Evolutionary conservation across 2,113 vertebrate species (phyloP).

Genomic region (Cepphus grylle): DNA sequence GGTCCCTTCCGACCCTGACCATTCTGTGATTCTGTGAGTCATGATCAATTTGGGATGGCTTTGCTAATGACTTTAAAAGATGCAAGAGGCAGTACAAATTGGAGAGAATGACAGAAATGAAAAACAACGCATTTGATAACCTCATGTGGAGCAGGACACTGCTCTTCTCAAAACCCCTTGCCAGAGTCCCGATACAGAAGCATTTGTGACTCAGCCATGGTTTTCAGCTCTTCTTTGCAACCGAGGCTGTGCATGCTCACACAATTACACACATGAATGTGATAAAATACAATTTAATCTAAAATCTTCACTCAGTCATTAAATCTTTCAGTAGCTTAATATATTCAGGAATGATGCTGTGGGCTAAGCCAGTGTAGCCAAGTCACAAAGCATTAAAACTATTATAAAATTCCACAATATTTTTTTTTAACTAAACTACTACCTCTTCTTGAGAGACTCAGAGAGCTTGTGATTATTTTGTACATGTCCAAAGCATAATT

Average conservation of each 20-base stretch:
- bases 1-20: too few relatives aligned
- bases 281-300: slow-evolving; percentile 57
- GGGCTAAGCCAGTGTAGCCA: slow-evolving; percentile 27
- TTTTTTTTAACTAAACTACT: not conserved
- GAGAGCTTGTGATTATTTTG: not conserved
- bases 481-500: not conserved
- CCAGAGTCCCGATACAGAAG: not conserved
- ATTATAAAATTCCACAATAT: slow-evolving; percentile 15
- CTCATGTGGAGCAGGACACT: not conserved
- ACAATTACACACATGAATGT: slow-evolving; percentile 21
- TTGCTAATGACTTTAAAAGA: not conserved
- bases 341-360: slow-evolving; percentile 65
- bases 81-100: not conserved
- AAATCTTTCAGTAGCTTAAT: slow-evolving; percentile 57
- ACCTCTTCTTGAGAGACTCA: not conserved
- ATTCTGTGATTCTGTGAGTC: not conserved
- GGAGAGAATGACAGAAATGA: not conserved
- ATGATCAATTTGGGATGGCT: not conserved
- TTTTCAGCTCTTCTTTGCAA: slow-evolving; percentile 23
- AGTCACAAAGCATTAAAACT: slow-evolving; percentile 18
- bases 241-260: not conserved
- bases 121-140: not conserved
- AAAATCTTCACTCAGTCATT: slow-evolving; percentile 56
- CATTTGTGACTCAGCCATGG: slow-evolving; percentile 1
- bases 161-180: not conserved